Evolutionary conservation across 1,140 invertebrate genomes (phyloP).

Genomic region (Temnothorax curvispinosus): DNA sequence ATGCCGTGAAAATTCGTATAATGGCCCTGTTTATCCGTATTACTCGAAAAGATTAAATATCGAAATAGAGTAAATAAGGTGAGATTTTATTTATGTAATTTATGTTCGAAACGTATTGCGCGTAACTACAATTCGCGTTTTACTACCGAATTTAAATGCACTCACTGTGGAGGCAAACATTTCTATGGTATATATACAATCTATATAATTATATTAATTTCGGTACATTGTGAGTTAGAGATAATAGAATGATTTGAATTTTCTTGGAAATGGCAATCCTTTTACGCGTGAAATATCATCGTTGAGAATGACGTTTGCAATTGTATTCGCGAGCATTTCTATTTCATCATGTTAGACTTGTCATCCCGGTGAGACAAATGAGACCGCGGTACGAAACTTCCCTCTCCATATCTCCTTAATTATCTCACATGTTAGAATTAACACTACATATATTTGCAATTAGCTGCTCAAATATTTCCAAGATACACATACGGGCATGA

Average conservation of each 20-base stretch:
- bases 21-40: slow-evolving; percentile 7
- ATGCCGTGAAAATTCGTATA: background rate
- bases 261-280: background rate
- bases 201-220: no score
- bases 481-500: background rate
- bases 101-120: background rate
- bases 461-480: background rate
- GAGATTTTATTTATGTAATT: background rate
- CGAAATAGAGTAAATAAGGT: slow-evolving; percentile 12
- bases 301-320: background rate
- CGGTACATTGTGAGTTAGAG: no score
- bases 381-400: background rate
- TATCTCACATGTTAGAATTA: background rate
- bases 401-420: background rate
- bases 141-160: background rate
- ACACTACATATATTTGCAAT: background rate
- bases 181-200: background rate
- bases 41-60: slow-evolving; percentile 25
- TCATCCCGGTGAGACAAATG: background rate
- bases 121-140: background rate
- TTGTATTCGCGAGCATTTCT: background rate
- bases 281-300: background rate
- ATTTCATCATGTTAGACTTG: background rate
- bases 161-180: background rate
- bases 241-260: background rate